Evolutionary conservation across 2,888 invertebrate genomes (phyloP).

Genomic region (Stenchaetothrips biformis): DNA sequence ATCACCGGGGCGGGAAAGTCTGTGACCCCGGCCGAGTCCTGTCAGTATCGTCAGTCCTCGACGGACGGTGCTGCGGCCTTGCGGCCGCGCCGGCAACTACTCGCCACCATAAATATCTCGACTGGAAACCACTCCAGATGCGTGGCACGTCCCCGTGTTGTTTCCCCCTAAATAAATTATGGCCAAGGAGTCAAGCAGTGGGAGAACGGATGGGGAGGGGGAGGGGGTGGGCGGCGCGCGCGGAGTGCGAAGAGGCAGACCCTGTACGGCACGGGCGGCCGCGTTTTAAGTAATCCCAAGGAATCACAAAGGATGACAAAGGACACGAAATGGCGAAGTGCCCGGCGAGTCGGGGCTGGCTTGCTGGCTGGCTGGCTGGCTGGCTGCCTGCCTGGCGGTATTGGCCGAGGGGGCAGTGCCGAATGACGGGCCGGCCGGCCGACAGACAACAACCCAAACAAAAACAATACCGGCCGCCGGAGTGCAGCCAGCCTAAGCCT

Average conservation of each 20-base stretch:
- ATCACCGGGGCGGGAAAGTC: too few relatives aligned
- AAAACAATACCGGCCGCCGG: too few relatives aligned
- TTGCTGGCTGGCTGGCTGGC: neutral
- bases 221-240: too few relatives aligned
- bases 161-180: conserved; percentile 24
- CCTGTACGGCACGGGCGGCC: neutral
- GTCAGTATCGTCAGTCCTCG: too few relatives aligned
- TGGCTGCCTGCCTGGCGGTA: neutral
- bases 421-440: too few relatives aligned
- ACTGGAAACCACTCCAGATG: conserved; percentile 19
- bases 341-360: conserved; percentile 14
- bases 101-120: conserved; percentile 17
- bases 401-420: neutral
- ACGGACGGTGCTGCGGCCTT: neutral
- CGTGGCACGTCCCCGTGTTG: conserved; percentile 8
- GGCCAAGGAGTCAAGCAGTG: neutral
- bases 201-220: neutral
- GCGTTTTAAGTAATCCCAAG: conserved; percentile 7
- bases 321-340: neutral
- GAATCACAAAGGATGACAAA: conserved; percentile 25
- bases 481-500: too few relatives aligned
- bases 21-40: too few relatives aligned
- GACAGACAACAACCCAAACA: too few relatives aligned
- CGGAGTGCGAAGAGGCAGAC: neutral
- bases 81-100: neutral